These are phyloP conservation scores for Diorhabda sublineata DNA, from an alignment of 1,140 invertebrate species.

Conservation along the genomic window DNA sequence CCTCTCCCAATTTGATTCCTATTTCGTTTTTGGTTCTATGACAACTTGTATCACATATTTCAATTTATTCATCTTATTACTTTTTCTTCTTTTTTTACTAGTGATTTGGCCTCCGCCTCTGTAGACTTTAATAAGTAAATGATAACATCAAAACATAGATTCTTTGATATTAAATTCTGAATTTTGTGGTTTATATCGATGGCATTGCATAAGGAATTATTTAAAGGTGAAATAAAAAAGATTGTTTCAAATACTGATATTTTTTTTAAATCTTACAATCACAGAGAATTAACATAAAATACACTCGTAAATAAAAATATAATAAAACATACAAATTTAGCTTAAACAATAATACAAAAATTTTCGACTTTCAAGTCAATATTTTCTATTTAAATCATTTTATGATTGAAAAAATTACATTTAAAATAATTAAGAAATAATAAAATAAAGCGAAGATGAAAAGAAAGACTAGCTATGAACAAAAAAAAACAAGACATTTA, in stretches of 20 bases:
- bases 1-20: too few species aligned
- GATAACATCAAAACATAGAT: too few species aligned
- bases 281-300: slow-evolving; percentile 30
- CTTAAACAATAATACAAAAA: slow-evolving; percentile 25
- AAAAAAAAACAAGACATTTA: slow-evolving; percentile 23
- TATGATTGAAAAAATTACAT: slow-evolving; percentile 17
- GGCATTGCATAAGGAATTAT: too few species aligned
- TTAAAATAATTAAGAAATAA: slow-evolving; percentile 17
- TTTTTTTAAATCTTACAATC: slow-evolving; percentile 30
- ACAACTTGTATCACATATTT: too few species aligned
- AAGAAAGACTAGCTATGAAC: slow-evolving; percentile 35
- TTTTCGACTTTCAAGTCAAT: slow-evolving; percentile 20
- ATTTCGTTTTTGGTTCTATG: too few species aligned
- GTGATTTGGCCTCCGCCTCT: too few species aligned
- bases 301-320: slow-evolving; percentile 27
- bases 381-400: slow-evolving; percentile 26
- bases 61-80: too few species aligned
- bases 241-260: slow-evolving; percentile 29
- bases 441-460: slow-evolving; percentile 24
- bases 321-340: slow-evolving; percentile 21
- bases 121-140: too few species aligned
- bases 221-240: slow-evolving; percentile 9
- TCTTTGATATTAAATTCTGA: too few species aligned
- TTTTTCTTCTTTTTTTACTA: too few species aligned
- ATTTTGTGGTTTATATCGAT: too few species aligned